Base-by-base conservation (phyloP, 2,113 vertebrate genomes). In the Apeltes quadracus region DNA sequence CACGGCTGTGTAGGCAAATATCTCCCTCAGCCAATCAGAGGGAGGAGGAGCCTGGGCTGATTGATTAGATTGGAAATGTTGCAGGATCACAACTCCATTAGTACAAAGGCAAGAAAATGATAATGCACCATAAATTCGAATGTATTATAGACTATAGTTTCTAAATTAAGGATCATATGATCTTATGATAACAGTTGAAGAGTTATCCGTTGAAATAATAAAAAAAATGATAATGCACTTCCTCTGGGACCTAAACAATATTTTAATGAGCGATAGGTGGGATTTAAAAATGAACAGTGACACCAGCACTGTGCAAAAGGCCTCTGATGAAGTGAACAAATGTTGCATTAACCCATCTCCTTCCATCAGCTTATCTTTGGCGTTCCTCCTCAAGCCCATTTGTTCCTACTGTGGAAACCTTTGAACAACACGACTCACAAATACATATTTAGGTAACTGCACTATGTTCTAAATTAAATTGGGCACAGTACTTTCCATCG, bases 1-100 rank as follows among this genome's bases (percentile, higher is more conserved):
- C n/a, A 2, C 74, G 69, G 84, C 85, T 89, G 83, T n/a, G 88
- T 61, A 22, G 56, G 59, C 43, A 61, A 64, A 59, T 69, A 54
- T 62, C 56, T 32, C 57, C 14, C 18, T 53, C 20, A 67, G 73
- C 85, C 81, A 88, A 82, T 85, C 64, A 79, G 29, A 78, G 57
- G 0, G 22, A 48, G 61, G 58, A 41, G 20, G 27, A 54, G 41
- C 22, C 3, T 8, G 8, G 8, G 16, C 58, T 51, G 18, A 76
- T 76, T 69, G 66, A 63, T 57, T 32, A 16, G 34, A 61, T 3
- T 41, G 22, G 29, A 48, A 66, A 5, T 27, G 55, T 32, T 34
- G 16, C 8, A 27, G 5, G n/a, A 44, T 34, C 22, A 75, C 18
- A 72, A 36, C 7, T 1, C 43, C 27, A 32, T 44, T 25, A 36